Evolutionary conservation across 1,140 invertebrate species (phyloP).

Genomic region (Halotydeus destructor): DNA sequence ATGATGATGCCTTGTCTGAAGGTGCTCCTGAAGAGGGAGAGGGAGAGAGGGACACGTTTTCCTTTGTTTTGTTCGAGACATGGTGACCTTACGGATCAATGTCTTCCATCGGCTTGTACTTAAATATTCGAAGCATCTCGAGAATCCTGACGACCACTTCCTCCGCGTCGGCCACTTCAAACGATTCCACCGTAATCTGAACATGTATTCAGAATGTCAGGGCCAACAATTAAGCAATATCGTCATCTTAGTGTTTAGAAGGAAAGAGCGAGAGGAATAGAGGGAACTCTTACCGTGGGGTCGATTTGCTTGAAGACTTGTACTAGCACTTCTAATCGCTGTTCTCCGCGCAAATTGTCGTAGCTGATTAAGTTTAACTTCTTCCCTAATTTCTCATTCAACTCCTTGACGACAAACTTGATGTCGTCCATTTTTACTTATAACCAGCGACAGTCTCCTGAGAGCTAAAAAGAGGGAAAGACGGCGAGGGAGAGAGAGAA

Average conservation of each 20-base stretch:
- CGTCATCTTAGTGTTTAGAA: too few species aligned
- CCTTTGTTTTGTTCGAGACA: neutral
- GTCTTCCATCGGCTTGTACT: constrained; percentile 37
- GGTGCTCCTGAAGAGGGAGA: constrained; percentile 19
- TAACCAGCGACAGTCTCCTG: too few species aligned
- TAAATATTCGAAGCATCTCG: constrained; percentile 35
- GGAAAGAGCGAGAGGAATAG: too few species aligned
- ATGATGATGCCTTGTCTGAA: constrained; percentile 47
- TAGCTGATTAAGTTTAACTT: constrained; percentile 64
- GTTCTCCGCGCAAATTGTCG: constrained; percentile 48
- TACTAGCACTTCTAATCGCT: constrained; percentile 47
- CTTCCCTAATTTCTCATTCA: constrained; percentile 48
- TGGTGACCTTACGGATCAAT: constrained; percentile 22
- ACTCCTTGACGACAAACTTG: constrained; percentile 50
- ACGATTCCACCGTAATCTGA: too few species aligned
- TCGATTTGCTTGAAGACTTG: constrained; percentile 45
- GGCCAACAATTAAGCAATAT: constrained; percentile 1
- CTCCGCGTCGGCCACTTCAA: constrained; percentile 36
- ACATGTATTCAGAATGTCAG: too few species aligned
- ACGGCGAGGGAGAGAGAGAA: too few species aligned
- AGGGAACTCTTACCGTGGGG: constrained; percentile 25
- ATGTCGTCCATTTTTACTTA: constrained; percentile 47
- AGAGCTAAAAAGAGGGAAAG: too few species aligned
- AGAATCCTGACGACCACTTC: constrained; percentile 23
- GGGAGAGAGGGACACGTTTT: neutral